Percentiles rank a stretch among this genome's conserved stretches.
Evolutionary conservation across 2,797 vertebrate species (phyloP).

Genomic region (Lepilemur septentrionalis): DNA sequence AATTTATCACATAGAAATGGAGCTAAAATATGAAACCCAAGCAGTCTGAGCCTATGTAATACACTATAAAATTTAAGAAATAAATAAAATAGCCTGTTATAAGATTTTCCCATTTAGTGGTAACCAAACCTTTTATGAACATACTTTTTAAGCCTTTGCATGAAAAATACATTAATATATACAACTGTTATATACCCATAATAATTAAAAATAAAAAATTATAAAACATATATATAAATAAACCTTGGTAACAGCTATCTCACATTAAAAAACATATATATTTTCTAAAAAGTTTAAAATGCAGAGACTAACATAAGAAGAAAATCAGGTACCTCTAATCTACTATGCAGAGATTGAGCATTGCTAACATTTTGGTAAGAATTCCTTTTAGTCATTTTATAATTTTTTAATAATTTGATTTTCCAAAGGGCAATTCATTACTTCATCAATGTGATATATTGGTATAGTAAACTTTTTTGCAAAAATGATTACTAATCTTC

Average conservation of each 20-base stretch:
- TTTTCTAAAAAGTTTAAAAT: background rate
- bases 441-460: background rate
- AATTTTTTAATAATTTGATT: background rate
- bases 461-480: background rate
- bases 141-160: background rate
- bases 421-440: background rate
- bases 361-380: background rate
- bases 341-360: background rate
- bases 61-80: background rate
- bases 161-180: background rate
- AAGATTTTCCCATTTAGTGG: background rate
- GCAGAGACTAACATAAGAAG: background rate
- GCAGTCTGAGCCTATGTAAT: background rate
- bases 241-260: background rate
- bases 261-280: background rate
- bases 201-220: background rate
- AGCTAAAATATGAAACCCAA: background rate
- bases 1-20: background rate
- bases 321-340: background rate
- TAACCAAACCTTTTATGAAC: background rate
- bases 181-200: background rate
- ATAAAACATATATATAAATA: background rate
- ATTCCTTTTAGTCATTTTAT: background rate
- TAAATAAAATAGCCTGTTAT: background rate
- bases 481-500: slow-evolving; percentile 27